phyloP scores from a whole-genome alignment of 1,140 invertebrate genomes.

The Trachelipus rathkii region DNA sequence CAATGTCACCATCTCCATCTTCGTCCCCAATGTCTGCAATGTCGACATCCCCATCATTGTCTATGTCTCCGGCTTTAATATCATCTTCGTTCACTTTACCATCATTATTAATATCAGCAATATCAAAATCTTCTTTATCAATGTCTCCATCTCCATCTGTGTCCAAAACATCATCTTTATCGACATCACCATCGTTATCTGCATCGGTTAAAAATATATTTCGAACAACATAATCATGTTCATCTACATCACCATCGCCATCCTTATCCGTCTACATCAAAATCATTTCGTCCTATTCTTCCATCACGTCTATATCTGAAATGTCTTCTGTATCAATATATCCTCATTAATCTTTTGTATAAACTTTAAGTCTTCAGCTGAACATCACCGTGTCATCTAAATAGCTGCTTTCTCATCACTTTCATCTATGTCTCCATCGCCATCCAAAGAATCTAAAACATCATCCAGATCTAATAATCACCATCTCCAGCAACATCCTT shows the following conservation, averaged over 20 bases:
- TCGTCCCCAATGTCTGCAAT: conserved; percentile 40
- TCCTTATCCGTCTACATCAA: conserved; percentile 36
- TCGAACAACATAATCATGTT: conserved; percentile 1
- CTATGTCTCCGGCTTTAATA: conserved; percentile 31
- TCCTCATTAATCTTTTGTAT: background rate
- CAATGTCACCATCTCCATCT: conserved; percentile 37
- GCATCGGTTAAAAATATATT: conserved; percentile 32
- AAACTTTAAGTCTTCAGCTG: conserved; percentile 21
- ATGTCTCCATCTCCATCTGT: conserved; percentile 41
- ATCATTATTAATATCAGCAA: conserved; percentile 42
- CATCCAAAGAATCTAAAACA: conserved; percentile 39
- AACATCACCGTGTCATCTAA: conserved; percentile 23
- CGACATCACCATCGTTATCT: conserved; percentile 38
- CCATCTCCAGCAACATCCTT: conserved; percentile 39
- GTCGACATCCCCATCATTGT: conserved; percentile 41
- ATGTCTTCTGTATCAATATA: conserved; percentile 25
- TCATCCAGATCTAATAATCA: conserved; percentile 35
- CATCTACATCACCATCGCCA: conserved; percentile 36
- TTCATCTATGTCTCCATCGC: conserved; percentile 37
- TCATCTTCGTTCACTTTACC: conserved; percentile 35
- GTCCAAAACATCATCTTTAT: conserved; percentile 37
- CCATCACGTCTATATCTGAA: conserved; percentile 33
- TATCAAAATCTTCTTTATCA: conserved; percentile 33
- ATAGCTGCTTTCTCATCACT: background rate
- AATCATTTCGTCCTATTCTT: conserved; percentile 32